A percentile compares a stretch with the other conserved stretches of the same genome.
Conservation (phyloP, 1,140 invertebrate genomes). For the Lasioglossum baleicum region DNA sequence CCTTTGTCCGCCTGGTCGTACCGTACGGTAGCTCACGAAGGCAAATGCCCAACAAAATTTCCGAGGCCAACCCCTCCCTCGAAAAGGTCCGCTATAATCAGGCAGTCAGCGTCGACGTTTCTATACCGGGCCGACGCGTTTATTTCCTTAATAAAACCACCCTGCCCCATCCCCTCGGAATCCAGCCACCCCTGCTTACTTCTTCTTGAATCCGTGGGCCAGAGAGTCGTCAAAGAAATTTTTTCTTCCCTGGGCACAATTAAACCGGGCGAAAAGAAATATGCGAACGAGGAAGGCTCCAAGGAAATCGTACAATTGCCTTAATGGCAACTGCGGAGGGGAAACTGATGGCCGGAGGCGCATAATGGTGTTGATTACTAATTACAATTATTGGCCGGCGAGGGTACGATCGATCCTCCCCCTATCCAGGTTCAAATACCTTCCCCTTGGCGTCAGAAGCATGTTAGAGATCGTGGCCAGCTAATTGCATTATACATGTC, state of each 20-base stretch:
- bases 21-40: background rate
- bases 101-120: slow-evolving; percentile 77
- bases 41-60: background rate
- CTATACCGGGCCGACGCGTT: slow-evolving; percentile 65
- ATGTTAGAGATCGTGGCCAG: slow-evolving; percentile 54
- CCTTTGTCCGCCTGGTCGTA: background rate
- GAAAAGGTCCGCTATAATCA: slow-evolving; percentile 64
- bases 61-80: no score
- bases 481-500: slow-evolving; percentile 67
- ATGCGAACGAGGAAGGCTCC: slow-evolving; percentile 20
- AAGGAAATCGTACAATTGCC: slow-evolving; percentile 49
- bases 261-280: slow-evolving; percentile 27
- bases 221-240: slow-evolving; percentile 29
- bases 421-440: slow-evolving; percentile 43
- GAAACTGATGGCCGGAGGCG: slow-evolving; percentile 54
- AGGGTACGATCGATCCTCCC: slow-evolving; percentile 58
- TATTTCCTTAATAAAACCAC: slow-evolving; percentile 29
- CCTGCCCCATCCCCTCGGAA: slow-evolving; percentile 9
- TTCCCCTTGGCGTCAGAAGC: slow-evolving; percentile 43
- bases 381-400: slow-evolving; percentile 72
- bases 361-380: slow-evolving; percentile 71
- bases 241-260: slow-evolving; percentile 1
- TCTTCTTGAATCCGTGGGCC: slow-evolving; percentile 5
- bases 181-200: background rate
- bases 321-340: slow-evolving; percentile 52